A percentile compares a stretch with the other conserved stretches of the same genome.
phyloP scores from a whole-genome alignment of 1,140 invertebrate species.

The Cataglyphis hispanica region DNA sequence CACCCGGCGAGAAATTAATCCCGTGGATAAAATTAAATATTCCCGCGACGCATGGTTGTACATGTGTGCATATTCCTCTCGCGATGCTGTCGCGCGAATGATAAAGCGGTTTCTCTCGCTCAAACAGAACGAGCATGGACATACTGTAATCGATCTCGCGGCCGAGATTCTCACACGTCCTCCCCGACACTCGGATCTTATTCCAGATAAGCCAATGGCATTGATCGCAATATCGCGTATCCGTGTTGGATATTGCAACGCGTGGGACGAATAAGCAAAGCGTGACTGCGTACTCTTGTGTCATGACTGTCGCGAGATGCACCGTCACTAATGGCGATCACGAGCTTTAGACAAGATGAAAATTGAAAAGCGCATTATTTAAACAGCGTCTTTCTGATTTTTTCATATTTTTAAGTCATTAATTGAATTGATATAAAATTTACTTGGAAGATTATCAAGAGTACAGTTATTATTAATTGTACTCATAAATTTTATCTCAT shows the following conservation, averaged over 20 bases:
- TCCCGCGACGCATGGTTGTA: constrained; percentile 12
- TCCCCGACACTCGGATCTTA: constrained; percentile 66
- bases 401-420: not conserved
- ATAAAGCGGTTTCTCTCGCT: constrained; percentile 37
- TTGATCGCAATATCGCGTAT: constrained; percentile 73
- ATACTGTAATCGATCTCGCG: constrained; percentile 69
- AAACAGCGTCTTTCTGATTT: not conserved
- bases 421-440: not conserved
- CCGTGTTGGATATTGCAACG: constrained; percentile 63
- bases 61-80: not conserved
- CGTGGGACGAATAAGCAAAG: constrained; percentile 71
- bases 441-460: not conserved
- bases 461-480: not conserved
- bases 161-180: constrained; percentile 71
- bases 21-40: constrained; percentile 47
- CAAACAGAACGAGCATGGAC: constrained; percentile 35
- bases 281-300: constrained; percentile 41
- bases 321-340: not conserved
- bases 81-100: constrained; percentile 21
- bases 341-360: not conserved
- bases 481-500: not conserved
- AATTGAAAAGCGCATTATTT: not conserved
- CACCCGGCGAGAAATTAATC: constrained; percentile 51
- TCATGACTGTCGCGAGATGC: constrained; percentile 5
- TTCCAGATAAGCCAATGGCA: constrained; percentile 74